These are phyloP conservation scores for Hydraecia micacea DNA, from an alignment of 2,888 invertebrate species.

Conservation along the genomic window DNA sequence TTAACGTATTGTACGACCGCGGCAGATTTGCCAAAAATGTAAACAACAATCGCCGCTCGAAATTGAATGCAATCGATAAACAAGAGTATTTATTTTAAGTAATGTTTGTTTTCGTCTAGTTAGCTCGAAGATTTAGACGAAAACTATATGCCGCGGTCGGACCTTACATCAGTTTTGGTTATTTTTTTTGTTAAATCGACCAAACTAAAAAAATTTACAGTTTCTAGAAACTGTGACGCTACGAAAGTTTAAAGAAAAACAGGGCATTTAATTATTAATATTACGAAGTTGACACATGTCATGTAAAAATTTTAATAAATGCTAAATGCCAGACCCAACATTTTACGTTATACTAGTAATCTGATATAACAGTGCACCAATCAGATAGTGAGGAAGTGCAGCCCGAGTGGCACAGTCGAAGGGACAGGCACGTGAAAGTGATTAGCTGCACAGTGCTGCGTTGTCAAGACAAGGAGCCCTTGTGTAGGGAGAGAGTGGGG, in stretches of 20 bases:
- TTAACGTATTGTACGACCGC: too few relatives aligned
- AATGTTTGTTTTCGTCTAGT: too few relatives aligned
- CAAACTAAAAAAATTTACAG: too few relatives aligned
- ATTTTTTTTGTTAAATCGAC: too few relatives aligned
- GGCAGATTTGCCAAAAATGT: too few relatives aligned
- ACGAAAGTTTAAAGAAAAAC: too few relatives aligned
- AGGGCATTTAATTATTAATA: neutral
- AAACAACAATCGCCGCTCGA: too few relatives aligned
- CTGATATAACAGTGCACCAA: conserved; percentile 57
- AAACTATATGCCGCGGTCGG: too few relatives aligned
- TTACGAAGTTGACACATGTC: conserved; percentile 9
- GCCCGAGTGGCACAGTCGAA: conserved; percentile 70
- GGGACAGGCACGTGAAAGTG: conserved; percentile 88
- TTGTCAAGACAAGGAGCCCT: conserved; percentile 83
- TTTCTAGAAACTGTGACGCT: neutral
- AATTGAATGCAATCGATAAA: too few relatives aligned
- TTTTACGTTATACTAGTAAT: conserved; percentile 63
- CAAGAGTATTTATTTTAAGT: too few relatives aligned
- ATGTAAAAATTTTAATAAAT: conserved; percentile 25
- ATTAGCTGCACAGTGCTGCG: conserved; percentile 85
- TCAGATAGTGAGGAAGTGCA: conserved; percentile 82
- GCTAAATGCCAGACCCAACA: conserved; percentile 17
- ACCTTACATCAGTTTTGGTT: neutral
- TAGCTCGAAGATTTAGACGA: too few relatives aligned
- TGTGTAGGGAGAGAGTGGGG: conserved; percentile 73